Evolutionary conservation across 2,113 vertebrate genomes (phyloP).

Genomic region (Callopanchax toddi): DNA sequence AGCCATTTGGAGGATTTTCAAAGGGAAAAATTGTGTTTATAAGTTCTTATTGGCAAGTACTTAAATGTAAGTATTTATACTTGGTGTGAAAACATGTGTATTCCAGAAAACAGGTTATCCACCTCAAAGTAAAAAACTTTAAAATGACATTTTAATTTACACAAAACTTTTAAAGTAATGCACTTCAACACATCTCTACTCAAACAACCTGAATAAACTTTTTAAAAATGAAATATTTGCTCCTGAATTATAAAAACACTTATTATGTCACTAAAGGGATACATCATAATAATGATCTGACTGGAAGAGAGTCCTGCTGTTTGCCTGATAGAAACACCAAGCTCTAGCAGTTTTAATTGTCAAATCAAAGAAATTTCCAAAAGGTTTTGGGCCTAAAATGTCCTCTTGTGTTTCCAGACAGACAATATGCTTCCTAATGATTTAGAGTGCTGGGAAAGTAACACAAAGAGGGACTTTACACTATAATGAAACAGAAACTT

Average conservation of each 20-base stretch:
- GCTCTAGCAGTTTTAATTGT: constrained; percentile 2
- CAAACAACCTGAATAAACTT: background rate
- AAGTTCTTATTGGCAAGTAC: too few relatives aligned
- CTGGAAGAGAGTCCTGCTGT: background rate
- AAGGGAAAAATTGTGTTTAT: too few relatives aligned
- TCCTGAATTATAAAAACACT: background rate
- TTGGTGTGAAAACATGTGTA: too few relatives aligned
- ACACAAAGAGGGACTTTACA: background rate
- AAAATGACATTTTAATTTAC: too few relatives aligned
- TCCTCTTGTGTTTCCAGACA: background rate
- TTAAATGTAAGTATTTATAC: too few relatives aligned
- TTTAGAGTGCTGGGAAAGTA: background rate
- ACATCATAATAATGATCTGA: background rate
- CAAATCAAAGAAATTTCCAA: constrained; percentile 8
- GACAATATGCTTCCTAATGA: background rate
- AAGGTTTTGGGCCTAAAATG: constrained; percentile 1
- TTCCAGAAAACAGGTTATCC: too few relatives aligned
- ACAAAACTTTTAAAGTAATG: too few relatives aligned
- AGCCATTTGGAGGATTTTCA: too few relatives aligned
- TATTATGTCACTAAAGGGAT: too few relatives aligned
- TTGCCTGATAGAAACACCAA: constrained; percentile 8
- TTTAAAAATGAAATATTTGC: too few relatives aligned
- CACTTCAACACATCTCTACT: background rate
- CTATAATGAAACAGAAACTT: background rate
- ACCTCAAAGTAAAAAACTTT: too few relatives aligned